Percentiles rank a stretch among this genome's conserved stretches.
Evolutionary conservation across 1,140 invertebrate genomes (phyloP).

Genomic region (Heliconius melpomene): DNA sequence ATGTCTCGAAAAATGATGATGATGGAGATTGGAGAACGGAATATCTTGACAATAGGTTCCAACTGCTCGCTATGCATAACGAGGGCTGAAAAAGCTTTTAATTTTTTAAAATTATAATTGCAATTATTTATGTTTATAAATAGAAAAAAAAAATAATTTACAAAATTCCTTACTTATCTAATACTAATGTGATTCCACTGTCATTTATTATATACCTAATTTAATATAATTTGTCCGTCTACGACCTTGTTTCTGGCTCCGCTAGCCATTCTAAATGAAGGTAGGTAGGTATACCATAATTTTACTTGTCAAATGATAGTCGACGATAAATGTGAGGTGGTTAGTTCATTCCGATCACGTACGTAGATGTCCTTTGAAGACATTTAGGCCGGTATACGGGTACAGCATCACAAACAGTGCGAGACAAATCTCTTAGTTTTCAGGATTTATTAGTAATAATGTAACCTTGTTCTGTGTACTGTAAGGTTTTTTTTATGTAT

Average conservation of each 20-base stretch:
- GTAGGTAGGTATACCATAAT: background rate
- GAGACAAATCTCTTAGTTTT: constrained; percentile 29
- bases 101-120: too few relatives aligned
- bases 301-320: constrained; percentile 14
- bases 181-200: background rate
- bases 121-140: too few relatives aligned
- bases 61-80: too few relatives aligned
- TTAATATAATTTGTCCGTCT: background rate
- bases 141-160: too few relatives aligned
- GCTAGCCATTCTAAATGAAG: background rate
- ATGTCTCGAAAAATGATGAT: too few relatives aligned
- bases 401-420: constrained; percentile 27
- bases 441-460: constrained; percentile 33
- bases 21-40: too few relatives aligned
- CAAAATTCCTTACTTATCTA: too few relatives aligned
- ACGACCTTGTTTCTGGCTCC: background rate
- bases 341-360: constrained; percentile 27
- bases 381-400: constrained; percentile 36
- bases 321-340: constrained; percentile 1
- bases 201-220: background rate
- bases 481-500: background rate
- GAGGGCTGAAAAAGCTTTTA: too few relatives aligned
- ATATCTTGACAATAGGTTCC: too few relatives aligned
- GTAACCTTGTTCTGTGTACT: background rate
- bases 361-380: constrained; percentile 33